Evolutionary conservation across 2,888 invertebrate species (phyloP), one percentile per base, ranked within the genome.

Genomic region (Aelia acuminata): DNA sequence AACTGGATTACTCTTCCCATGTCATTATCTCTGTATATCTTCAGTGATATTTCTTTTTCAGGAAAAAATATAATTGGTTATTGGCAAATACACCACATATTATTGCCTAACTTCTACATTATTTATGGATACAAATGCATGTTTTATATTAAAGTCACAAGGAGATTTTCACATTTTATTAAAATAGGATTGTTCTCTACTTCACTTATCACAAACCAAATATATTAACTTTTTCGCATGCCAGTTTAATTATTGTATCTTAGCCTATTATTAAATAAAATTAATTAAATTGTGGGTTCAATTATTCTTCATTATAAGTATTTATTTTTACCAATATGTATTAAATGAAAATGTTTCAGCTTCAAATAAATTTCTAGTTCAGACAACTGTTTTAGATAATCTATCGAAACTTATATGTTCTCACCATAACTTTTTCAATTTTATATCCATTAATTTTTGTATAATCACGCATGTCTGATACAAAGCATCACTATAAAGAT

Each of bases 191-290:
- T 85, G 39, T 85, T 85, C 49, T 50, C 85, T 85, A 85, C 31
- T 53, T 53, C 85, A 85, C 85, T 39, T 85, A 39, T 53, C 49
- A 39, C 50, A 57, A 57, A 53, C 31, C 50, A 53, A 85, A 39
- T 84, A 26, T 53, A 49, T 85, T 57, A 50, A 50, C 53, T 85
- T 50, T 53, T 85, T 53, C 53, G 85, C 85, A 85, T 85, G 85
- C 85, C 85, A 85, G 35, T 53, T 85, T 85, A 50, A 85, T 85
- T 85, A 85, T 85, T 85, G 85, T 85, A 85, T 50, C 22, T 85
- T 39, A 53, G 57, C 39, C 85, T 85, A 53, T 85, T 85, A 85
- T 50, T 47, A 15, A 49, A 84, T 49, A 85, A 85, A 85, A n/a
- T 43, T 80, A 80, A 39, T 80, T 43, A 13, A 43, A 80, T 80